Evolutionary conservation across 1,140 invertebrate species (phyloP).

Genomic region (Marisa cornuarietis): DNA sequence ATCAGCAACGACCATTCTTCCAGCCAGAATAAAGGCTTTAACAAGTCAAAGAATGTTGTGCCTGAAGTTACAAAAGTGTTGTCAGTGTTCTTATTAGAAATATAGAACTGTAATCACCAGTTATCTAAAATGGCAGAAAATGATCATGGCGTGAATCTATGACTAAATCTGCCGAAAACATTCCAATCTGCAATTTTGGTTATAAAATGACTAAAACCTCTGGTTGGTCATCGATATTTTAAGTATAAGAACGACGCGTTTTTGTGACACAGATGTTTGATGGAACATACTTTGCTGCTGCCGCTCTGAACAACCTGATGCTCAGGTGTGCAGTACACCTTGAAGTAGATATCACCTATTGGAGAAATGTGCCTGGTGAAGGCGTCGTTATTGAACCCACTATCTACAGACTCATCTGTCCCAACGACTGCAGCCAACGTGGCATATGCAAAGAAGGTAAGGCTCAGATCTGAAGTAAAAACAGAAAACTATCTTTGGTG

Average conservation of each 20-base stretch:
- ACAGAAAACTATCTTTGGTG: too few species aligned
- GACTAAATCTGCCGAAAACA: too few species aligned
- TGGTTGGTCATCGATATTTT: neutral
- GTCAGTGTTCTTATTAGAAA: too few species aligned
- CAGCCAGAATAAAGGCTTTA: too few species aligned
- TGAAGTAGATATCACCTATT: conserved; percentile 38
- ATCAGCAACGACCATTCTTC: too few species aligned
- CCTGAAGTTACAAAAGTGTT: too few species aligned
- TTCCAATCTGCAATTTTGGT: too few species aligned
- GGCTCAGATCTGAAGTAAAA: neutral
- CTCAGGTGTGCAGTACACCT: conserved; percentile 43
- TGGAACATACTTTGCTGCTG: conserved; percentile 33
- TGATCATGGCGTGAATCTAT: too few species aligned
- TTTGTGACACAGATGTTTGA: conserved; percentile 40
- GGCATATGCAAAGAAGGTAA: conserved; percentile 45
- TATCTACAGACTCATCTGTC: conserved; percentile 39
- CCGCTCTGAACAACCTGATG: conserved; percentile 38
- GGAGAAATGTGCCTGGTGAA: conserved; percentile 25
- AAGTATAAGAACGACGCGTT: neutral
- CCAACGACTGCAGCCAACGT: conserved; percentile 38
- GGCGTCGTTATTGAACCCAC: conserved; percentile 24
- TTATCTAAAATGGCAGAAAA: too few species aligned
- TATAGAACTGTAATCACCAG: too few species aligned
- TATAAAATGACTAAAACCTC: too few species aligned
- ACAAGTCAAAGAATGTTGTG: too few species aligned